Evolutionary conservation across 2,888 invertebrate species (phyloP).

Genomic region (Tupiocoris notatus): DNA sequence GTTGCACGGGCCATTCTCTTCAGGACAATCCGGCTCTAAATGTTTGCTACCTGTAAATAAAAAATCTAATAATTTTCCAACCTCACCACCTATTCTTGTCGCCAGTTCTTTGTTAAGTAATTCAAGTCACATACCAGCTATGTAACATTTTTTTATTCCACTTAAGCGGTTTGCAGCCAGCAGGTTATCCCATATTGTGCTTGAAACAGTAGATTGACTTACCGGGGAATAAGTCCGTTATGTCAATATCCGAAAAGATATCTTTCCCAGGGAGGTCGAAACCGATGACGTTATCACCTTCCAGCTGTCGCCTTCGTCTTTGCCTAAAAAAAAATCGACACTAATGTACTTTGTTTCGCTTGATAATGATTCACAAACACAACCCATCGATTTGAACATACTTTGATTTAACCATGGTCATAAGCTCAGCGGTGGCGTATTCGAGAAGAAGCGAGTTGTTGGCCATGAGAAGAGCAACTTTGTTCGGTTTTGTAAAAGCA

Average conservation of each 20-base stretch:
- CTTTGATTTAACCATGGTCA: slow-evolving; percentile 59
- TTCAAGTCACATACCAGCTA: too few species aligned
- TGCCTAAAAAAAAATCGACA: too few species aligned
- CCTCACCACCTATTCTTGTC: too few species aligned
- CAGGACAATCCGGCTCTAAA: slow-evolving; percentile 64
- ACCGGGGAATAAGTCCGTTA: slow-evolving; percentile 67
- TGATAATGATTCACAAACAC: too few species aligned
- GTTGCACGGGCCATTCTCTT: slow-evolving; percentile 56
- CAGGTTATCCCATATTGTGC: too few species aligned
- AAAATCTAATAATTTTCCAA: background rate
- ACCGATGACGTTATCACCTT: slow-evolving; percentile 57
- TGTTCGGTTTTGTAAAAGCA: slow-evolving; percentile 85
- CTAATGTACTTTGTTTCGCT: too few species aligned
- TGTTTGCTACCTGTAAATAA: slow-evolving; percentile 56
- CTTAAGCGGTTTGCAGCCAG: too few species aligned
- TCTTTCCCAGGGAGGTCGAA: slow-evolving; percentile 60
- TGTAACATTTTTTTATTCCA: too few species aligned
- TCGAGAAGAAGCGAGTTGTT: slow-evolving; percentile 85
- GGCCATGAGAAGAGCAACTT: slow-evolving; percentile 75
- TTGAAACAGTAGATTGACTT: slow-evolving; percentile 53
- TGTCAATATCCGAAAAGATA: slow-evolving; percentile 74
- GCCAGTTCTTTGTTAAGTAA: too few species aligned
- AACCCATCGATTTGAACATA: slow-evolving; percentile 52
- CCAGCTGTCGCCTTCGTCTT: slow-evolving; percentile 71
- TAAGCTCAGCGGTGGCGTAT: slow-evolving; percentile 80